Evolutionary conservation across 2,113 vertebrate genomes (phyloP).

Genomic region (Dipodomys ordii): DNA sequence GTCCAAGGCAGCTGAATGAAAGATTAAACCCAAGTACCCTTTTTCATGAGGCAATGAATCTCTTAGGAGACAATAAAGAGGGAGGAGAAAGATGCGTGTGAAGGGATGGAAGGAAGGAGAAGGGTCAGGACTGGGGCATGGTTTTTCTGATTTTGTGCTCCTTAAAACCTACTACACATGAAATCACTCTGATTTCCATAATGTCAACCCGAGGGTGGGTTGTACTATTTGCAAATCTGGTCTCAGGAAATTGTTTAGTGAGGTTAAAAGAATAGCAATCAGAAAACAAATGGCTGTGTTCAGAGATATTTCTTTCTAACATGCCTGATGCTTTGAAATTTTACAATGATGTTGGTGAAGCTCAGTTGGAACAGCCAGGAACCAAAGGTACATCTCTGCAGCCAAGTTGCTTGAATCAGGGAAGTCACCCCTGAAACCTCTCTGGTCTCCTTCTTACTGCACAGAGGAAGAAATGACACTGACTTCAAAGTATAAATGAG

Average conservation of each 20-base stretch:
- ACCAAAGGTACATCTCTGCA: neutral
- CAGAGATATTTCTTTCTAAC: constrained; percentile 46
- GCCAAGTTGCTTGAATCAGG: neutral
- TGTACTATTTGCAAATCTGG: neutral
- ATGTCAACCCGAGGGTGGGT: constrained; percentile 38
- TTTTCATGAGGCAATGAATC: constrained; percentile 64
- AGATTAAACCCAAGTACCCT: constrained; percentile 69
- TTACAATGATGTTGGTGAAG: neutral
- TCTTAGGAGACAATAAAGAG: constrained; percentile 31
- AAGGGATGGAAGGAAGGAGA: neutral
- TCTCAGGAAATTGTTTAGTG: constrained; percentile 53
- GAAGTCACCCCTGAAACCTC: neutral
- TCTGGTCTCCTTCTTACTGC: neutral
- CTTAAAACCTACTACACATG: neutral
- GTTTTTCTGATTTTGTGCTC: constrained; percentile 42
- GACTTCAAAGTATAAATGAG: neutral
- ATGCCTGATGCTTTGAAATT: neutral
- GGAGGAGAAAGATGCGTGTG: neutral
- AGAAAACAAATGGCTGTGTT: constrained; percentile 58
- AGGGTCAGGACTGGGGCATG: neutral
- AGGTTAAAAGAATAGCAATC: constrained; percentile 50
- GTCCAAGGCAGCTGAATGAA: constrained; percentile 70
- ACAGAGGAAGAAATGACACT: neutral
- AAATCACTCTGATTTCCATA: constrained; percentile 51
- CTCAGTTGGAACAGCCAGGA: neutral